Percentiles rank a stretch among this genome's conserved stretches.
phyloP scores from a whole-genome alignment of 2,797 vertebrate species.

The Anolis apletophallus region DNA sequence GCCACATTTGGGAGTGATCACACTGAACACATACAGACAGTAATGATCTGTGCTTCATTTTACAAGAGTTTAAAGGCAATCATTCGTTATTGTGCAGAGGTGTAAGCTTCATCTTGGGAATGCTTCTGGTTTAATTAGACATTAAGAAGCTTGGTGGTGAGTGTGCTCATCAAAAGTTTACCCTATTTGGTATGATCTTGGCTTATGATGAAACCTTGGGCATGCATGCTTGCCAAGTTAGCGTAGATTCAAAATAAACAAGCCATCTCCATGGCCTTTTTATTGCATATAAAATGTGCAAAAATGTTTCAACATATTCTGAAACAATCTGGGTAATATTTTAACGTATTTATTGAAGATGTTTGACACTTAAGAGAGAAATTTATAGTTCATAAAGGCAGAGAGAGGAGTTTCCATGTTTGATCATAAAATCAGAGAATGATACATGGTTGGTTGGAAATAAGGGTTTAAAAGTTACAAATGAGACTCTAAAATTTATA shows the following conservation, averaged over 20 bases:
- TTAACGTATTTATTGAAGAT: constrained; percentile 62
- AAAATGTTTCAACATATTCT: constrained; percentile 50
- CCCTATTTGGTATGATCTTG: constrained; percentile 38
- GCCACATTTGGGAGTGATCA: not conserved
- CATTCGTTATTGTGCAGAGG: not conserved
- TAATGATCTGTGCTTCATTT: not conserved
- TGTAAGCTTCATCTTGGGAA: constrained; percentile 23
- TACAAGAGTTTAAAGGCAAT: not conserved
- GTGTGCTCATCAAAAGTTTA: constrained; percentile 52
- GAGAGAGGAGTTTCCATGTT: constrained; percentile 26
- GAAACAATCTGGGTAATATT: constrained; percentile 69
- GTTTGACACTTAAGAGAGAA: constrained; percentile 63
- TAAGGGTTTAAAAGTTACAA: constrained; percentile 51
- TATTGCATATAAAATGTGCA: constrained; percentile 52
- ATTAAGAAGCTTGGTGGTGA: constrained; percentile 48
- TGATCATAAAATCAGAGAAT: constrained; percentile 57
- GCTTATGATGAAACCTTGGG: constrained; percentile 42
- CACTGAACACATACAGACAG: not conserved
- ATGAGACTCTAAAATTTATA: constrained; percentile 59
- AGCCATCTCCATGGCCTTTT: constrained; percentile 43
- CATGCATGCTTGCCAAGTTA: constrained; percentile 60
- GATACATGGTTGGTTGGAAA: constrained; percentile 41
- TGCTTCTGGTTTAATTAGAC: constrained; percentile 45
- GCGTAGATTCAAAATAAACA: constrained; percentile 59
- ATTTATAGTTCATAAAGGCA: constrained; percentile 63